Evolutionary conservation across 1,140 invertebrate genomes (phyloP).

Genomic region (Drusus annulatus): DNA sequence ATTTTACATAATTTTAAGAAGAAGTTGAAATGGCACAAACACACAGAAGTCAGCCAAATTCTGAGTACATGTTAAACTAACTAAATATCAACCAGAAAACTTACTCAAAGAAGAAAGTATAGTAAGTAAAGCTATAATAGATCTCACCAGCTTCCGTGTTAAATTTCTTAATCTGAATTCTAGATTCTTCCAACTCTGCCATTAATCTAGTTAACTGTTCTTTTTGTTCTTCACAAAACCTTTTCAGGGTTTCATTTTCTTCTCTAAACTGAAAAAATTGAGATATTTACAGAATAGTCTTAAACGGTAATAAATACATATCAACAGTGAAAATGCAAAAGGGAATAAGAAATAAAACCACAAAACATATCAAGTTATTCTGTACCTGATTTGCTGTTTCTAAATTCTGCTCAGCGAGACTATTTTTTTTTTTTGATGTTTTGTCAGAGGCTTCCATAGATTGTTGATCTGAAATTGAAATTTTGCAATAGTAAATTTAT

Average conservation of each 20-base stretch:
- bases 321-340: too few relatives aligned
- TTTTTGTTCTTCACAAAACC: conserved; percentile 44
- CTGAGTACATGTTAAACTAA: too few relatives aligned
- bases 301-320: too few relatives aligned
- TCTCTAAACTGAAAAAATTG: conserved; percentile 52
- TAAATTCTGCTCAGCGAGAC: conserved; percentile 8
- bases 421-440: conserved; percentile 30
- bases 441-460: conserved; percentile 27
- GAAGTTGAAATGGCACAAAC: not conserved
- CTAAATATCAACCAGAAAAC: too few relatives aligned
- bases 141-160: conserved; percentile 51
- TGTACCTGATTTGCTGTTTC: conserved; percentile 43
- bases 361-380: not conserved
- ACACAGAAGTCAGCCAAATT: too few relatives aligned
- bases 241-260: conserved; percentile 49
- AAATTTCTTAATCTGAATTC: conserved; percentile 40
- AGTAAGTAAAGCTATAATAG: too few relatives aligned
- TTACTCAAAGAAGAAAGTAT: too few relatives aligned
- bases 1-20: not conserved
- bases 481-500: too few relatives aligned
- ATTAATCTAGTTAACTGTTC: conserved; percentile 31
- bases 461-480: conserved; percentile 32
- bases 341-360: not conserved
- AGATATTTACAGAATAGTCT: too few relatives aligned
- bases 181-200: conserved; percentile 50